Conservation (phyloP, 2,113 vertebrate genomes). For the Tauraco erythrolophus region DNA sequence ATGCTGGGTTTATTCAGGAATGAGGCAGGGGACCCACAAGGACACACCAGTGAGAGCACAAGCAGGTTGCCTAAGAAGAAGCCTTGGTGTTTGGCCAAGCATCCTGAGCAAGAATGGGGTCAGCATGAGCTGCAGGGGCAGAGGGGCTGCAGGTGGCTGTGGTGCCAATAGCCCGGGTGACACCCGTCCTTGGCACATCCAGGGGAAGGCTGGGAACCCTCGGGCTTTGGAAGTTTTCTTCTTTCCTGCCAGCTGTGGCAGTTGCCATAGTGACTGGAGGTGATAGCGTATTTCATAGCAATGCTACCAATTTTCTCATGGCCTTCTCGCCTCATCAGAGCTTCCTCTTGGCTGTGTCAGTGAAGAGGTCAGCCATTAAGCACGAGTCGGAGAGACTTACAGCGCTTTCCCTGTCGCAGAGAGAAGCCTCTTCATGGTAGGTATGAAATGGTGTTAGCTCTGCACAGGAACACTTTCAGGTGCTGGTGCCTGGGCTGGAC, state of each 20-base stretch:
- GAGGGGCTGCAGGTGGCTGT: not conserved
- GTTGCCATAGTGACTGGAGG: slow-evolving; percentile 50
- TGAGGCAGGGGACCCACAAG: accelerated
- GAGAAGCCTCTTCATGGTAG: not conserved
- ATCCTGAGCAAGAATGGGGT: accelerated
- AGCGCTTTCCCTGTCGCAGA: accelerated
- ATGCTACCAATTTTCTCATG: not conserved
- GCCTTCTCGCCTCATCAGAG: not conserved
- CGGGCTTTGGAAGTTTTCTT: not conserved
- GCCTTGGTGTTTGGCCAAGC: not conserved
- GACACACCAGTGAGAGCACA: not conserved
- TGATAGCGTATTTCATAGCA: not conserved
- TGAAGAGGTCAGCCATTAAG: not conserved
- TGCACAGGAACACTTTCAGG: not conserved
- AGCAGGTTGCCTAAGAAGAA: not conserved
- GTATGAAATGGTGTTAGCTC: not conserved
- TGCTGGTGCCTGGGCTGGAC: not conserved
- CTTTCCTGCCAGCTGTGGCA: not conserved
- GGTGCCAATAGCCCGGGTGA: accelerated
- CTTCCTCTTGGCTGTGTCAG: not conserved
- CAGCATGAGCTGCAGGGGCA: not conserved
- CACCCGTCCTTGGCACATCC: not conserved
- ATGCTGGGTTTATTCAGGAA: not conserved
- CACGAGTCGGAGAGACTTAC: not conserved
- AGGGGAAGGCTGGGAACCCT: not conserved